Base-by-base conservation (phyloP, 2,113 vertebrate genomes). In the Microtus montanus region DNA sequence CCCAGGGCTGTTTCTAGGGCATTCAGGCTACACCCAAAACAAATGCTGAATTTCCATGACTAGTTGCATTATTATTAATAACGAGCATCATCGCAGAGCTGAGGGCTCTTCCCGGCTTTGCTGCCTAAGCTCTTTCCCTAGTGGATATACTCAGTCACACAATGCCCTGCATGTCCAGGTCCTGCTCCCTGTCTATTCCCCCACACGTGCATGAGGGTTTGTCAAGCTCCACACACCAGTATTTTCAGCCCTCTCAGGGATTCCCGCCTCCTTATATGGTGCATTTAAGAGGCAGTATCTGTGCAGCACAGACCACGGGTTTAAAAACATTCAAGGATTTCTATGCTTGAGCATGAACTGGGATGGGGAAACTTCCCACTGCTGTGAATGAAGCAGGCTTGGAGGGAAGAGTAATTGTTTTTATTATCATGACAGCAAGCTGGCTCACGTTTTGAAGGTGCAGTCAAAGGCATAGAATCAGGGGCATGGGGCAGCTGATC, bases 201-300 rank as follows among this genome's bases (percentile, higher is more conserved):
- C 15, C 0, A 3, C 0, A 0, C 0, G 7, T 66, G 35, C 7
- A 24, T 19, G 17, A 2, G 17, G n/a, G 71, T 20, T 41, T 44
- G 5, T 15, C 17, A 10, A 28, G 54, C 5, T 0, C n/a, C 2
- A 0, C 3, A 5, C 4, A 7, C 17, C 49, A 14, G 20, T 63
- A 1, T 15, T 80, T 84, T 44, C 54, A 41, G 4, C 14, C 12
- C 2, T 0, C 0, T 19, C 22, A 0, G 20, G 3, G 44, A 35
- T 14, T 85, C 3, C n/a, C 30, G 2, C 24, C 4, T 68, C 63
- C 1, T 47, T 17, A 7, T 2, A 0, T 0, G 12, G 3, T 1
- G 4, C 58, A 44, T 83, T 14, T n/a, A 61, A 22, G 22, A 0
- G 6, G 22, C 11, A 3, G 7, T 52, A 9, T 5, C 0, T 30